Percentiles rank a stretch among this genome's conserved stretches.
Conservation (phyloP, 2,797 vertebrate genomes). For the Cephalopachus bancanus region DNA sequence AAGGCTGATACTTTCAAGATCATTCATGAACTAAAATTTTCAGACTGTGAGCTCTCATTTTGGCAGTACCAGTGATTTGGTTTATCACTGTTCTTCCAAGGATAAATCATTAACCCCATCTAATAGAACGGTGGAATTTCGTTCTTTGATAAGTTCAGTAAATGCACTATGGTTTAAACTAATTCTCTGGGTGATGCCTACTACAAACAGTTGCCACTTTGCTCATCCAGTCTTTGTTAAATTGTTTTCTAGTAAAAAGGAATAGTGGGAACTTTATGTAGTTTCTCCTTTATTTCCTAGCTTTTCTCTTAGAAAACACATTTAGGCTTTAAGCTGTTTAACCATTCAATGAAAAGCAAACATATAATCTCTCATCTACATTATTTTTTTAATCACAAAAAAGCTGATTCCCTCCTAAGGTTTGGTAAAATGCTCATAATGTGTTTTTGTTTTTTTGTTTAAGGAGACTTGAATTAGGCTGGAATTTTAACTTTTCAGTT, state of each 20-base stretch:
- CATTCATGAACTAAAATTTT: constrained; percentile 30
- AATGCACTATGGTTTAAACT: constrained; percentile 45
- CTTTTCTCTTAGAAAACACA: neutral
- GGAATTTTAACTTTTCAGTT: constrained; percentile 25
- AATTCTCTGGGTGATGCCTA: neutral
- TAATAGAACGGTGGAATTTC: neutral
- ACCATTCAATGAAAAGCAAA: constrained; percentile 51
- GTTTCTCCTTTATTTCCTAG: constrained; percentile 4
- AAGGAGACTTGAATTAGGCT: neutral
- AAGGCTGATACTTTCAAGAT: constrained; percentile 1
- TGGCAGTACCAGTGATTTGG: neutral
- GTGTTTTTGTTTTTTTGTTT: neutral
- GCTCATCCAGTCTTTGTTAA: neutral
- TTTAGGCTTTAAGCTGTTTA: neutral
- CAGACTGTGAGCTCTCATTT: neutral
- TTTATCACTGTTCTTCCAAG: constrained; percentile 32
- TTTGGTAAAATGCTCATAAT: neutral
- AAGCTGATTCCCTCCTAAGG: neutral
- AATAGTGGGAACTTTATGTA: neutral
- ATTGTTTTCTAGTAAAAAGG: constrained; percentile 41
- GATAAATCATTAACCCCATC: constrained; percentile 57
- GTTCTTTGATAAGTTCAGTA: neutral
- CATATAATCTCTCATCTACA: neutral
- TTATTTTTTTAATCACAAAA: constrained; percentile 38
- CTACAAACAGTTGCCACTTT: neutral